Base-by-base conservation (phyloP, 2,797 vertebrate species). In the Gouania willdenowi region DNA sequence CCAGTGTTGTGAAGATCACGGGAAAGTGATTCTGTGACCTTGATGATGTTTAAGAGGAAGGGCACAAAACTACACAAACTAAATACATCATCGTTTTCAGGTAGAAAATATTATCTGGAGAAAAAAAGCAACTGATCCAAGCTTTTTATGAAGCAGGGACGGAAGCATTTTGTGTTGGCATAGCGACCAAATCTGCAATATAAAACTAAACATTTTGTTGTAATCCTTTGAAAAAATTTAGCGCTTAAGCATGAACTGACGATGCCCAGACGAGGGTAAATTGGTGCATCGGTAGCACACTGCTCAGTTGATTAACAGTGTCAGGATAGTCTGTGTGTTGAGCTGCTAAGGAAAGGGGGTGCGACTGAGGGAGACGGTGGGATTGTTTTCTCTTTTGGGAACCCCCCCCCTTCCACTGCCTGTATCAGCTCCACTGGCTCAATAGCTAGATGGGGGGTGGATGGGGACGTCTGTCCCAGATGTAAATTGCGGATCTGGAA, bases 401-500 rank as follows among this genome's bases (percentile, higher is more conserved):
- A 60, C 41, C 64, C 73, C 71, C 71, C 49, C 30, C 21, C 65
- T 63, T 79, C 72, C 66, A 68, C 69, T 79, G 76, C 82, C 84
- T 85, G 82, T 77, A 82, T 82, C 87, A 87, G 75, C 79, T 85
- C 74, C 56, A 76, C 83, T 15, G 71, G 70, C 81, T 91, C 87
- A 90, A 90, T 90, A 88, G 90, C 82, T 72, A 87, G 83, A 86
- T 89, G 77, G 85, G 83, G 82, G 77, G 75, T 65, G 73, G 46
- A 66, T 66, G 61, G 73, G 75, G 45, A 81, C 86, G 89, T 92
- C 91, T 92, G 88, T 83, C 89, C 89, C 89, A 91, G 89, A 92
- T 91, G 90, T 92, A 92, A 91, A 92, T 91, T 91, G 91, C 66
- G 66, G 85, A 86, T 79, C 84, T 86, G 88, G 88, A 91, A 91